These are phyloP conservation scores for Polia nebulosa DNA, from an alignment of 2,888 invertebrate species.

Conservation along the genomic window DNA sequence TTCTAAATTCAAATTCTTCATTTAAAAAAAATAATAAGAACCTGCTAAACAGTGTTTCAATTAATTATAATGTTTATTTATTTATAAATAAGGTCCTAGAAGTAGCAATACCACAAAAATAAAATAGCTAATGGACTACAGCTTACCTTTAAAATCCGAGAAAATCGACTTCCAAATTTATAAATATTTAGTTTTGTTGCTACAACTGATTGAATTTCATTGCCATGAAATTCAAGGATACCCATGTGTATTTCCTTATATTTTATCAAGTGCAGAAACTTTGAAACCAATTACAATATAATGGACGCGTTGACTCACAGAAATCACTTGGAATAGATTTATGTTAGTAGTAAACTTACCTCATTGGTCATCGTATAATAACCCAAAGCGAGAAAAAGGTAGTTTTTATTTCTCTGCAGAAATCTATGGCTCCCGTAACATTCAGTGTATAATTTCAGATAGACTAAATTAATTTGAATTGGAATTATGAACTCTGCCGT, in stretches of 20 bases:
- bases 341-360: constrained; percentile 15
- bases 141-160: constrained; percentile 48
- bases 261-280: constrained; percentile 68
- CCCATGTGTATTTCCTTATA: constrained; percentile 14
- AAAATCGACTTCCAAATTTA: constrained; percentile 6
- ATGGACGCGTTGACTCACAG: constrained; percentile 2
- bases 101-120: constrained; percentile 28
- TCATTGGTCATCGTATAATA: neutral
- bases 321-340: constrained; percentile 11
- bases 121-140: constrained; percentile 43
- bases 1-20: too few relatives aligned
- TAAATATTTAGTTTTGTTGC: constrained; percentile 2
- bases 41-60: too few relatives aligned
- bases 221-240: constrained; percentile 13
- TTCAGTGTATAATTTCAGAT: too few relatives aligned
- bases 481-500: neutral
- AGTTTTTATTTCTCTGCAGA: neutral
- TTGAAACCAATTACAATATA: constrained; percentile 56
- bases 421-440: neutral
- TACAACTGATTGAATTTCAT: constrained; percentile 17
- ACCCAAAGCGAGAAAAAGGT: neutral
- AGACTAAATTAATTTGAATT: neutral
- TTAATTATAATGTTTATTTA: too few relatives aligned
- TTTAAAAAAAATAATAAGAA: too few relatives aligned
- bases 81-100: neutral